A percentile compares a stretch with the other conserved stretches of the same genome.
Conservation (phyloP, 2,113 vertebrate species). For the Monarcha castaneiventris region DNA sequence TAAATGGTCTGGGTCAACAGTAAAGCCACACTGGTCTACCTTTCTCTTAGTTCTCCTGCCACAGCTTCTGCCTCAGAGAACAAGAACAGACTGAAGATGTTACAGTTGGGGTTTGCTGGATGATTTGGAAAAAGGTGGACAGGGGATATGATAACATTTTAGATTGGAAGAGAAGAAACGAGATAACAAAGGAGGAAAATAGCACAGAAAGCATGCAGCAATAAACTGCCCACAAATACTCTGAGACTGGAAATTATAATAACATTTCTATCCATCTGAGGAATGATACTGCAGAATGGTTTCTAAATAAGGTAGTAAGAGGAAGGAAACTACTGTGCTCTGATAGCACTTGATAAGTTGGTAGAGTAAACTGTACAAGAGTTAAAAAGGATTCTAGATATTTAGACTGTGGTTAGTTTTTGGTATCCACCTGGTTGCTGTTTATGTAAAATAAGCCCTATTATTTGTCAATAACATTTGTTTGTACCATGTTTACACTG, state of each 20-base stretch:
- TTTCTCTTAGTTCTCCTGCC: neutral
- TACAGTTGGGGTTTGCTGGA: neutral
- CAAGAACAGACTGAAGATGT: neutral
- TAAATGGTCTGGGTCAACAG: neutral
- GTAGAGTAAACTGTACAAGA: conserved; percentile 14
- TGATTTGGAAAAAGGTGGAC: neutral
- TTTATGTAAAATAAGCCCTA: neutral
- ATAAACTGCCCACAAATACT: neutral
- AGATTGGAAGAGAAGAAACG: neutral
- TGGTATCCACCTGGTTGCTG: neutral
- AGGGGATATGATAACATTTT: neutral
- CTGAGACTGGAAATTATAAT: neutral
- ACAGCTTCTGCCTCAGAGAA: neutral
- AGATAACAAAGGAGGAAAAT: neutral
- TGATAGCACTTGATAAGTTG: conserved; percentile 23
- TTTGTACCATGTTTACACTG: neutral
- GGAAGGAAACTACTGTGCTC: conserved; percentile 44
- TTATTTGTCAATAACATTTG: neutral
- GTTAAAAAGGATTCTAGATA: neutral
- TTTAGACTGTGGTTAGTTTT: neutral
- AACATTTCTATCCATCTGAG: neutral
- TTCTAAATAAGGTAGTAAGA: conserved; percentile 43
- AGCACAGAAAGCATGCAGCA: neutral
- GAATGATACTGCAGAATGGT: neutral
- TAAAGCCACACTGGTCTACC: neutral